Evolutionary conservation across 2,797 vertebrate species (phyloP).

Genomic region (Meda fulgida): DNA sequence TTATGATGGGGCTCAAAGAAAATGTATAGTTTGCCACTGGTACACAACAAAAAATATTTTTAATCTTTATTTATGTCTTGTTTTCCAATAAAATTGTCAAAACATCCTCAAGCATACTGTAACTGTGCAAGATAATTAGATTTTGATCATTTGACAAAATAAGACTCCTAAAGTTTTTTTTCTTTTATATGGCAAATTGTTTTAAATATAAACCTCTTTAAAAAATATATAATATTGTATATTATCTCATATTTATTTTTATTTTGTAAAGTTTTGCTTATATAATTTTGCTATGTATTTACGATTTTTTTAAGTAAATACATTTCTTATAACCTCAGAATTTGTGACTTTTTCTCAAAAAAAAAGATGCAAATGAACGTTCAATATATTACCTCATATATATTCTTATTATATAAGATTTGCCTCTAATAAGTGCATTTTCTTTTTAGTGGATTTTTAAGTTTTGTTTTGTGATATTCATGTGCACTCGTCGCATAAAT

Average conservation of each 20-base stretch:
- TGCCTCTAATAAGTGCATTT: not conserved
- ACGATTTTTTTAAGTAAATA: not conserved
- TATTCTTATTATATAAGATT: not conserved
- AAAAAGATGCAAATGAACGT: not conserved
- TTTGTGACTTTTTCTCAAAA: not conserved
- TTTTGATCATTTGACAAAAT: not conserved
- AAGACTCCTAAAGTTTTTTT: not conserved
- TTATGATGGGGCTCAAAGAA: not conserved
- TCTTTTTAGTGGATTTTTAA: not conserved
- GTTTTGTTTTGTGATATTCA: not conserved
- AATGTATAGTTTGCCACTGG: not conserved
- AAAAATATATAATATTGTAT: not conserved
- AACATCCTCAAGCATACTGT: not conserved
- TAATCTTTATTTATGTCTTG: not conserved
- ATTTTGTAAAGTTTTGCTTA: not conserved
- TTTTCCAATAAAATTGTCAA: not conserved
- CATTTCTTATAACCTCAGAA: not conserved
- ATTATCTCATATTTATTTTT: not conserved
- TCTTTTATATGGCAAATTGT: not conserved
- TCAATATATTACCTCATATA: not conserved
- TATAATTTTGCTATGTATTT: not conserved
- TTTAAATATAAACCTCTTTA: not conserved
- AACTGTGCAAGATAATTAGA: not conserved
- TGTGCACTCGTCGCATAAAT: not conserved
- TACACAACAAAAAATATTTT: not conserved